Evolutionary conservation across 2,797 vertebrate genomes (phyloP), one percentile per base, ranked within the genome.

Genomic region (Bradypus variegatus): DNA sequence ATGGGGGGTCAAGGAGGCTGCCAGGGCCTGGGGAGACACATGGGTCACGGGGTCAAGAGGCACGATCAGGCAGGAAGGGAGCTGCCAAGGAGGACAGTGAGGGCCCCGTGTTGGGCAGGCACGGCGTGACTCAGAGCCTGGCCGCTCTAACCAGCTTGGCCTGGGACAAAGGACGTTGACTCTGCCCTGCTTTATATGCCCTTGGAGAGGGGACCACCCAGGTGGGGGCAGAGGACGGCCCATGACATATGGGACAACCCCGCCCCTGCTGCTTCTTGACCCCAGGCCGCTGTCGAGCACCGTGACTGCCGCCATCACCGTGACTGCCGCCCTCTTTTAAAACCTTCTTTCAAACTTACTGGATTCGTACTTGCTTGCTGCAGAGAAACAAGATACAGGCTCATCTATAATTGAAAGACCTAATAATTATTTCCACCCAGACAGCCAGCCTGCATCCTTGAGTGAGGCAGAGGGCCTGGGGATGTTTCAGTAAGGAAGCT

Each of bases 391-490:
- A 79, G 60, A 19, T 33, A 25, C 65, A 45, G 62, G 70, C 86
- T 81, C 88, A 38, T 86, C 12, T 55, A 81, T 88, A 82, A 92
- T 48, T 45, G 27, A 85, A 62, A 91, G 65, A 10, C 65, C 83
- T 79, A 45, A 83, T 69, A 11, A 3, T 38, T 2, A 18, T 33
- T 60, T 31, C 67, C n/a, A 13, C 86, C 78, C 91, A 5, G 13
- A 73, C 3, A 0, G 65, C 77, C 12, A 67, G 14, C 48, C 55
- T 31, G 2, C 10, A 3, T 62, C 87, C 86, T 50, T 0, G 41
- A 11, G 90, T 83, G 73, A 93, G 88, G 33, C 67, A 15, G 60
- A 53, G 81, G 64, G 60, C 82, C 69, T 58, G 58, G 86, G 13
- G 29, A 85, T 5, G 23, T 67, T 62, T 38, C 45, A 3, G 15